Conservation (phyloP, 2,888 invertebrate genomes). For the Drosophila macrothrix region DNA sequence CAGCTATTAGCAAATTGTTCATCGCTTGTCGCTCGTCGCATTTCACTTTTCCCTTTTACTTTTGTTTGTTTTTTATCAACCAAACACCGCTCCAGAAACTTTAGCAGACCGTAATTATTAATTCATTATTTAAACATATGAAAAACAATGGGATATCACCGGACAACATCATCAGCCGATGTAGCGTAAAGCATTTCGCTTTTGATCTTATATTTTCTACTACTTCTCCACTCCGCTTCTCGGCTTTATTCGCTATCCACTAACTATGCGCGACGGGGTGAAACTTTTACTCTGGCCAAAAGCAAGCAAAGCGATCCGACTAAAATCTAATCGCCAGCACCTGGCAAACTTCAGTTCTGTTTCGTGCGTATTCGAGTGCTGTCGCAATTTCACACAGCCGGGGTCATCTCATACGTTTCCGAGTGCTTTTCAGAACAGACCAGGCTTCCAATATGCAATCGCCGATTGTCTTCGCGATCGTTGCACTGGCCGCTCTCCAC, state of each 20-base stretch:
- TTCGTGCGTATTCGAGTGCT: conserved; percentile 52
- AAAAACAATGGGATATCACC: conserved; percentile 47
- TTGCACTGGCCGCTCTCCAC: conserved; percentile 6
- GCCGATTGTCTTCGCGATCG: conserved; percentile 3
- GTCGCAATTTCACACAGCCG: conserved; percentile 28
- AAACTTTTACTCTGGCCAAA: conserved; percentile 57
- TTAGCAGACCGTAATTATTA: conserved; percentile 43
- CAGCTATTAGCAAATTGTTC: conserved; percentile 37
- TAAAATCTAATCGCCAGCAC: conserved; percentile 52
- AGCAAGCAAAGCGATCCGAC: conserved; percentile 38
- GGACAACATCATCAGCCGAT: conserved; percentile 19
- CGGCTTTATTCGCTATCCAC: conserved; percentile 37
- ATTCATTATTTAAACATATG: conserved; percentile 58
- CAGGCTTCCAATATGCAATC: conserved; percentile 44
- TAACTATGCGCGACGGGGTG: conserved; percentile 45
- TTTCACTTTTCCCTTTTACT: conserved; percentile 65
- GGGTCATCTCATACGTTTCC: background rate
- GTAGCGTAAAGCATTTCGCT: conserved; percentile 21
- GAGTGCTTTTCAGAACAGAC: background rate
- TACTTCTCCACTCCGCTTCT: conserved; percentile 51
- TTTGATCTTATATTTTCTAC: conserved; percentile 44
- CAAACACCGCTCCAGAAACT: conserved; percentile 35
- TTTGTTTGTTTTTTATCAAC: conserved; percentile 51
- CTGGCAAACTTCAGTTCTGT: conserved; percentile 57
- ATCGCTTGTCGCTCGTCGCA: background rate